These are phyloP conservation scores for Capreolus pygargus DNA, from an alignment of 2,113 vertebrate genomes.

Conservation along the genomic window DNA sequence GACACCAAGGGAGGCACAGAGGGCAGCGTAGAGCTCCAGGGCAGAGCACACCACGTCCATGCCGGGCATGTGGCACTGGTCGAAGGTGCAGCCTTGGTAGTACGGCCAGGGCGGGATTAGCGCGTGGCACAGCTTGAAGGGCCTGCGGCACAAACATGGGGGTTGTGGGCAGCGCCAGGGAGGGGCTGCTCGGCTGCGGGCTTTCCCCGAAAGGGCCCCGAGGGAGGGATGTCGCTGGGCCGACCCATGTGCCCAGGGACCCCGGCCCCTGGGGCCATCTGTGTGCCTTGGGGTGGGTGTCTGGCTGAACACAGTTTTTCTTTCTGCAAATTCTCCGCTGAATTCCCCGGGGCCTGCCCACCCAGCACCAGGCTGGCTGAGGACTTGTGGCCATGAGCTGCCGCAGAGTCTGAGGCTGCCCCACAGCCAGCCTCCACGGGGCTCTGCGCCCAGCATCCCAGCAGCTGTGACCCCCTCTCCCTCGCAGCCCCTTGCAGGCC, in stretches of 20 bases:
- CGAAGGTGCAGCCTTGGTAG: conserved; percentile 81
- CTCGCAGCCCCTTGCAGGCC: neutral
- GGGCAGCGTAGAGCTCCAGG: conserved; percentile 87
- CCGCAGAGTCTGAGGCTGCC: fast-evolving
- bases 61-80: conserved; percentile 75
- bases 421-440: fast-evolving
- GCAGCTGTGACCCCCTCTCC: neutral
- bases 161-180: fast-evolving
- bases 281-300: fast-evolving
- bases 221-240: fast-evolving
- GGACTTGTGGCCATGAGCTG: fast-evolving
- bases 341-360: neutral
- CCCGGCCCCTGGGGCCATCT: fast-evolving
- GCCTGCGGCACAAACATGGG: conserved; percentile 56
- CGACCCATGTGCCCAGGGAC: fast-evolving
- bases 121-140: conserved; percentile 82
- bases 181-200: too few species aligned
- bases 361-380: fast-evolving
- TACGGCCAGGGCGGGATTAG: conserved; percentile 79
- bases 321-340: neutral
- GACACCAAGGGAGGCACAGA: conserved; percentile 82
- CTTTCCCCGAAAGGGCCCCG: fast-evolving
- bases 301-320: fast-evolving
- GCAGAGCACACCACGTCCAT: conserved; percentile 79
- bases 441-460: fast-evolving